Percentiles rank a stretch among this genome's conserved stretches.
These are phyloP conservation scores for Amphiprion percula DNA, from an alignment of 2,113 vertebrate genomes.

Conservation along the genomic window DNA sequence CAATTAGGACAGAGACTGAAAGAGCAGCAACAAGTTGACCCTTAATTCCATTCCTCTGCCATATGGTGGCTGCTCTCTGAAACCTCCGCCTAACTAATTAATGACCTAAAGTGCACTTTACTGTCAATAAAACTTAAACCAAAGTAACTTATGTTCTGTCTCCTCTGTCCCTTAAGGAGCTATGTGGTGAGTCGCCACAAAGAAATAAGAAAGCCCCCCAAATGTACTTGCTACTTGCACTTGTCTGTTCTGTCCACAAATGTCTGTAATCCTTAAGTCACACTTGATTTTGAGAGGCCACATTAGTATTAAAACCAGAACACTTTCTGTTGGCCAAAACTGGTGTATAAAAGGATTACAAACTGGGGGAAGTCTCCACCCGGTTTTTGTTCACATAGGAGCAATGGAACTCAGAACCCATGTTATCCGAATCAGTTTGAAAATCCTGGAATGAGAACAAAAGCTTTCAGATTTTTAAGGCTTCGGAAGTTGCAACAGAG, in stretches of 20 bases:
- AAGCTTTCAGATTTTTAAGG: not conserved
- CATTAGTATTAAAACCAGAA: slow-evolving; percentile 61
- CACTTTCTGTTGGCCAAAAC: slow-evolving; percentile 74
- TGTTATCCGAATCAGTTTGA: slow-evolving; percentile 18
- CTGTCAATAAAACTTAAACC: slow-evolving; percentile 49
- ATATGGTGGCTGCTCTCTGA: slow-evolving; percentile 79
- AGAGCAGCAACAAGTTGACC: slow-evolving; percentile 61
- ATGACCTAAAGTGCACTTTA: slow-evolving; percentile 64
- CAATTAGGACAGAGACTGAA: slow-evolving; percentile 77
- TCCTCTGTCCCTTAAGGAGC: slow-evolving; percentile 37
- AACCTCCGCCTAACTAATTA: slow-evolving; percentile 75
- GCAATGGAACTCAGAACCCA: slow-evolving; percentile 36
- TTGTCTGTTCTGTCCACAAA: slow-evolving; percentile 4
- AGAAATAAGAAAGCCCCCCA: slow-evolving; percentile 50
- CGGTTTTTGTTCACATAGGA: slow-evolving; percentile 10
- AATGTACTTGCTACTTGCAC: slow-evolving; percentile 8
- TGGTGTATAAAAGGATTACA: slow-evolving; percentile 81
- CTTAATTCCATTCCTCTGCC: slow-evolving; percentile 70
- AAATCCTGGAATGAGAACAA: slow-evolving; percentile 1
- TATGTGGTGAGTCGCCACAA: slow-evolving; percentile 39
- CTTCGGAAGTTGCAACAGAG: too few relatives aligned
- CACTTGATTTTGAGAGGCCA: slow-evolving; percentile 55
- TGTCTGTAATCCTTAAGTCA: slow-evolving; percentile 49
- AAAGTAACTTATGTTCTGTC: slow-evolving; percentile 63
- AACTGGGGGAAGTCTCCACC: slow-evolving; percentile 13